These are phyloP conservation scores for Taurulus bubalis DNA, from an alignment of 2,113 vertebrate genomes.

Conservation along the genomic window DNA sequence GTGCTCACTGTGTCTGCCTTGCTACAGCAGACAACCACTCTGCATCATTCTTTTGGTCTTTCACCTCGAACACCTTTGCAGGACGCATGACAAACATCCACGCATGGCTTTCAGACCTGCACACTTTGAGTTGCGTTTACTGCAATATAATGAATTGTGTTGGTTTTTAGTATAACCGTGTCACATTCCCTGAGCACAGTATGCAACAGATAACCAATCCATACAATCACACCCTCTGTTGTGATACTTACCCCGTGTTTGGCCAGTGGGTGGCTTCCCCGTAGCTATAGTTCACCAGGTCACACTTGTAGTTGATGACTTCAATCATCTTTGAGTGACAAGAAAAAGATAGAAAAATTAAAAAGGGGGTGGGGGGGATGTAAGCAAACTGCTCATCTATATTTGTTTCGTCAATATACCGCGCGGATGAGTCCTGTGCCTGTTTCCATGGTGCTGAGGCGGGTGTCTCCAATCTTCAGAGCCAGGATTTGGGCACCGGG, in stretches of 20 bases:
- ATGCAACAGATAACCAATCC: background rate
- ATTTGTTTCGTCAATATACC: slow-evolving; percentile 76
- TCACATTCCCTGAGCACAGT: too few species aligned
- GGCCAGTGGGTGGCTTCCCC: slow-evolving; percentile 99
- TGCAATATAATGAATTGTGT: background rate
- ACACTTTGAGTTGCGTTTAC: background rate
- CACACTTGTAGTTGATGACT: slow-evolving; percentile 98
- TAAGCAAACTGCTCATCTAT: background rate
- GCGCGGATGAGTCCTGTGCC: slow-evolving; percentile 98
- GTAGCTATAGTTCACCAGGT: slow-evolving; percentile 98
- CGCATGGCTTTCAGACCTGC: background rate
- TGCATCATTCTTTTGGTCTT: too few species aligned
- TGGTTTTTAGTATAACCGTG: too few species aligned
- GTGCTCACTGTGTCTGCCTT: background rate
- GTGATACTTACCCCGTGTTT: slow-evolving; percentile 91
- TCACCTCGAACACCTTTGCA: too few species aligned
- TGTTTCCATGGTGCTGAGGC: slow-evolving; percentile 98
- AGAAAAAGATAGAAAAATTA: background rate
- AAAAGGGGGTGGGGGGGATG: background rate
- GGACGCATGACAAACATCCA: background rate
- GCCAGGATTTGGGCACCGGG: slow-evolving; percentile 97
- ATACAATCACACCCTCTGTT: background rate
- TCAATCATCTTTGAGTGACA: slow-evolving; percentile 92
- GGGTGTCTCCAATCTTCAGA: slow-evolving; percentile 96
- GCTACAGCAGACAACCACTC: background rate